phyloP scores from a whole-genome alignment of 2,888 invertebrate genomes.

The Dexiosoma caninum region DNA sequence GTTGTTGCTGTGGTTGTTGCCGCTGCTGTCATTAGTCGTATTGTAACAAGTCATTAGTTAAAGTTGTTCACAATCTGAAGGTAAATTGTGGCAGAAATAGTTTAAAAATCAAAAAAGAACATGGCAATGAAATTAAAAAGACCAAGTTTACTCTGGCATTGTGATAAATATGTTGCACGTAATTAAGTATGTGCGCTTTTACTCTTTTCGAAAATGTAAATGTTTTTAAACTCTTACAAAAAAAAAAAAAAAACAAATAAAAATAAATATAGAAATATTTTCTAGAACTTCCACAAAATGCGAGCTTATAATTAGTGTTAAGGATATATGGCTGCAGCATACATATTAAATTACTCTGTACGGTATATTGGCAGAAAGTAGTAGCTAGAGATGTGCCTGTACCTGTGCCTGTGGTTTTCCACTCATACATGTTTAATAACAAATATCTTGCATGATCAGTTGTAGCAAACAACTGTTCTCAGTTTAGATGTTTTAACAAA shows the following conservation, averaged over 20 bases:
- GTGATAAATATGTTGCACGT: constrained; percentile 33
- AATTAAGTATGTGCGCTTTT: constrained; percentile 8
- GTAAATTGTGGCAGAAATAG: constrained; percentile 22
- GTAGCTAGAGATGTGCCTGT: too few relatives aligned
- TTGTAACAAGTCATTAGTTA: constrained; percentile 35
- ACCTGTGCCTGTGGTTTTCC: too few relatives aligned
- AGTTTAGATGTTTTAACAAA: too few relatives aligned
- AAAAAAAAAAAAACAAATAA: too few relatives aligned
- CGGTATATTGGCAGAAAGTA: neutral
- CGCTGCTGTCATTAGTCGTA: constrained; percentile 12
- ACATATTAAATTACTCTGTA: neutral
- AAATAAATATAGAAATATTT: neutral
- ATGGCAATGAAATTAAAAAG: too few relatives aligned
- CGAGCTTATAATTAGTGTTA: constrained; percentile 3
- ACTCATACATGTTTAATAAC: too few relatives aligned
- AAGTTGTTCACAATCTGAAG: constrained; percentile 28
- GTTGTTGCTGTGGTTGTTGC: neutral
- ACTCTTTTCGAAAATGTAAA: neutral
- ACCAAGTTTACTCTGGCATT: constrained; percentile 19
- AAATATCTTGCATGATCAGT: too few relatives aligned
- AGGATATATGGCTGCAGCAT: neutral
- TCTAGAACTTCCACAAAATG: neutral
- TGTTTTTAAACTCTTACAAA: neutral
- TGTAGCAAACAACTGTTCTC: too few relatives aligned
- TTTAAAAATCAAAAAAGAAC: neutral